phyloP scores from a whole-genome alignment of 2,797 vertebrate species.

The Rhinichthys osculus region DNA sequence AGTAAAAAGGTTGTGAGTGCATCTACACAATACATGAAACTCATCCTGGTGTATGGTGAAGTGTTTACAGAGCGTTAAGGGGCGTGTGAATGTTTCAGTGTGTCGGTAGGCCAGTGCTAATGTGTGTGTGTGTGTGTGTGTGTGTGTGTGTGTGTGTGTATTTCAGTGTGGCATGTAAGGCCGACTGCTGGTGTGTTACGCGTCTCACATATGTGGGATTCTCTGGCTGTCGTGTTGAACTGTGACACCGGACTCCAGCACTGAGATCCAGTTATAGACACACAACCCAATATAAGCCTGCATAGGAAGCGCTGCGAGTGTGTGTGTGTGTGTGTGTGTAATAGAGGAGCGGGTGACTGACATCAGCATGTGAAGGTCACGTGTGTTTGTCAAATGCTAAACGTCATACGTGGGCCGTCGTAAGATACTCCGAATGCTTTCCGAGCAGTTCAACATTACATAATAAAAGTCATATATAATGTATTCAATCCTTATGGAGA shows the following conservation, averaged over 20 bases:
- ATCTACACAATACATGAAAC: neutral
- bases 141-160: no score
- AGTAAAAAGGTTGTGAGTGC: neutral
- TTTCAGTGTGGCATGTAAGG: constrained; percentile 6
- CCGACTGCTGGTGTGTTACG: neutral
- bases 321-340: neutral
- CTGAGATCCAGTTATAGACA: constrained; percentile 8
- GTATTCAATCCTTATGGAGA: neutral
- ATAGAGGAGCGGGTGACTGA: neutral
- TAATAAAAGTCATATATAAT: neutral
- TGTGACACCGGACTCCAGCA: constrained; percentile 11
- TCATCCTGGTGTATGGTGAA: neutral
- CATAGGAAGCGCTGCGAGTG: neutral
- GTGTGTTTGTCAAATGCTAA: neutral
- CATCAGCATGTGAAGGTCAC: constrained; percentile 10
- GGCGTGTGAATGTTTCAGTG: neutral
- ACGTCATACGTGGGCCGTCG: neutral
- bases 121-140: neutral
- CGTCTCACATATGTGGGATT: constrained; percentile 25
- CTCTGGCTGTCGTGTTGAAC: neutral
- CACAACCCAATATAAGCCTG: neutral
- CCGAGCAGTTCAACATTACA: neutral
- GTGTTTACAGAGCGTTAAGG: neutral
- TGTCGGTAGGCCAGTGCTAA: neutral
- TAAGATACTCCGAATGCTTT: neutral